Evolutionary conservation across 2,113 vertebrate genomes (phyloP).

Genomic region (Melanerpes formicivorus): DNA sequence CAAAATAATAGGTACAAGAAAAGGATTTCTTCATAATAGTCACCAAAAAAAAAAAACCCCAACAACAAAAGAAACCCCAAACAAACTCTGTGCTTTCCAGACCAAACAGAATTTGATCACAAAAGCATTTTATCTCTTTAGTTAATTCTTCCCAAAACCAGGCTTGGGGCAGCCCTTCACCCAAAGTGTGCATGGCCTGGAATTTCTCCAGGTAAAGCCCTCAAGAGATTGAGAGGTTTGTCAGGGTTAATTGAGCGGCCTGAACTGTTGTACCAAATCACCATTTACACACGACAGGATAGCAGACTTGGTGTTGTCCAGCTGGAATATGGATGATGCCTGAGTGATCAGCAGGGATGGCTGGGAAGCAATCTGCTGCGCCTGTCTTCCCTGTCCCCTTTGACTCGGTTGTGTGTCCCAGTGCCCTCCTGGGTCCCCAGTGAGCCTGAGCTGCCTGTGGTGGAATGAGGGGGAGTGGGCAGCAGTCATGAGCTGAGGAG

Average conservation of each 20-base stretch:
- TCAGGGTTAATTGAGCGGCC: not conserved
- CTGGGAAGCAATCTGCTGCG: not conserved
- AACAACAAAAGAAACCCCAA: not conserved
- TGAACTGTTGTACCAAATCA: not conserved
- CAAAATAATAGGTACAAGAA: not conserved
- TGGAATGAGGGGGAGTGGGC: not conserved
- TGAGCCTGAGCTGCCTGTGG: not conserved
- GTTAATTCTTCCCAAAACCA: rapidly evolving
- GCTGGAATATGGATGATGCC: rapidly evolving
- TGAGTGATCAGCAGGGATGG: not conserved
- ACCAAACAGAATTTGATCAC: too few species aligned
- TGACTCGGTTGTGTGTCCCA: not conserved
- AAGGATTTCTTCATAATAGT: not conserved
- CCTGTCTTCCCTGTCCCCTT: not conserved
- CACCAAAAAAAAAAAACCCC: not conserved
- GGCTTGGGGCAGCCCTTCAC: rapidly evolving
- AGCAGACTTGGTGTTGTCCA: not conserved
- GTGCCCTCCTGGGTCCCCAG: not conserved
- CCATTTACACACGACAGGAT: rapidly evolving
- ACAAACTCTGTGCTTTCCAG: not conserved
- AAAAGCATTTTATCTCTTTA: not conserved
- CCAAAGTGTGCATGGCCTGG: not conserved
- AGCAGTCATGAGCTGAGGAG: not conserved
- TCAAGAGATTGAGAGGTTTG: not conserved
- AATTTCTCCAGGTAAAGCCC: not conserved